Evolutionary conservation across 2,797 vertebrate species (phyloP).

Genomic region (Characodon lateralis): DNA sequence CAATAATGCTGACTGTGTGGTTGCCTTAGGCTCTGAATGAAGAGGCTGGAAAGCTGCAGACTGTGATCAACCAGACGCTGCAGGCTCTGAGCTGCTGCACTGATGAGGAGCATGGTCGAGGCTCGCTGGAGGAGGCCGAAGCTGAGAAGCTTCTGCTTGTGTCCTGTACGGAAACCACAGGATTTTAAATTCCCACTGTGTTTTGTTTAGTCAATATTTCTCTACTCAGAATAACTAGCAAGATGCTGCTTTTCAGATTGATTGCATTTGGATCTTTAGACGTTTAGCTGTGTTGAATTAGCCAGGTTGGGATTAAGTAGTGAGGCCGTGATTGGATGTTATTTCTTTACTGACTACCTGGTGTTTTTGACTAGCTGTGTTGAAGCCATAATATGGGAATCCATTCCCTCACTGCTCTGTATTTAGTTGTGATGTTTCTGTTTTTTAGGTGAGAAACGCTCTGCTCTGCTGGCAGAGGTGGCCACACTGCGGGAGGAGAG

Average conservation of each 20-base stretch:
- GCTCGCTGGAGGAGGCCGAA: constrained; percentile 84
- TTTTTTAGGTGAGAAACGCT: constrained; percentile 79
- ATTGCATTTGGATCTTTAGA: too few relatives aligned
- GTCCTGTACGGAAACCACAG: constrained; percentile 72
- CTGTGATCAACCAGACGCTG: constrained; percentile 81
- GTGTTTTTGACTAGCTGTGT: neutral
- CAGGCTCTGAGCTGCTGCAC: constrained; percentile 85
- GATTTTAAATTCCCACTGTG: neutral
- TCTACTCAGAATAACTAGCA: neutral
- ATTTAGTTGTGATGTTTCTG: neutral
- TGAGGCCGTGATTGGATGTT: neutral
- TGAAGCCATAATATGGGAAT: neutral
- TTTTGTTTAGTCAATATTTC: neutral
- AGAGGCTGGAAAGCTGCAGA: constrained; percentile 80
- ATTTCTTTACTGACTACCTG: too few relatives aligned
- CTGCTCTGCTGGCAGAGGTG: constrained; percentile 77
- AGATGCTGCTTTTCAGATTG: too few relatives aligned
- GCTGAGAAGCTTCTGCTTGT: constrained; percentile 85
- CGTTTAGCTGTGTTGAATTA: neutral
- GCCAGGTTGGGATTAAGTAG: neutral
- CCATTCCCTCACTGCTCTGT: neutral
- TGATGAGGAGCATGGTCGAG: constrained; percentile 83
- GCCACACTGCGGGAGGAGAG: constrained; percentile 68
- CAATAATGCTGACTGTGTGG: neutral
- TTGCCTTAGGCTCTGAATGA: constrained; percentile 74